Base-by-base conservation (phyloP, 2,888 invertebrate species). In the Machimus atricapillus region DNA sequence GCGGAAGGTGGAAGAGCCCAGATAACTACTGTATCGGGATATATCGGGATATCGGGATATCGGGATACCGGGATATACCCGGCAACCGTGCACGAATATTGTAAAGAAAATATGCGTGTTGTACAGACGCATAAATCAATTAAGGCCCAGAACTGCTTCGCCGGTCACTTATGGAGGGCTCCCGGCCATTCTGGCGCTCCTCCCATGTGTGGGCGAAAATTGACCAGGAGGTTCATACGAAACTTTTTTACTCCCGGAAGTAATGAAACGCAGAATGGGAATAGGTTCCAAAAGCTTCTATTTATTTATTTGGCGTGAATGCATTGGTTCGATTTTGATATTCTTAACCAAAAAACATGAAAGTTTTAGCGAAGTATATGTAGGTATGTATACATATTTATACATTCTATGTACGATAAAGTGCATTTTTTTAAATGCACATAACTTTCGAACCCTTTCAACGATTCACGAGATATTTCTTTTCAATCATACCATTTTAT, bases 41-140 rank as follows among this genome's bases (percentile, higher is more conserved):
- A 12, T 12, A 34, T 14, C 1, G 34, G 12, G 9, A 40, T 40
- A 40, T 2, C 40, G 40, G 40, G 40, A 40, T 40, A 40, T 9
- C 34, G 34, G 34, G 34, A 34, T 34, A 34, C 4, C 40, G 14
- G 56, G 56, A 43, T 43, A 43, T 43, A 43, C 56, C 23, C 58
- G 19, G 58, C 19, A n/a, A 23, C 58, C 58, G 58, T 58, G 27
- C 66, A 23, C 27, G 56, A 27, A 78, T 78, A 52, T 43, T 19
- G 56, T 81, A 43, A 81, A 81, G 56, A 56, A 81, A 81, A 81
- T 81, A 81, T 81, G 81, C 81, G 81, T 81, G 27, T n/a, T 81
- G 27, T 31, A 52, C 52, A 31, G 81, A 52, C 27, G 56, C 43
- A 81, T 81, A 56, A 81, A 81, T 81, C 81, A 81, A 81, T 81